Percentiles rank a stretch among this genome's conserved stretches.
These are phyloP conservation scores for Drosophila maculinotata DNA, from an alignment of 2,888 invertebrate species.

Conservation along the genomic window DNA sequence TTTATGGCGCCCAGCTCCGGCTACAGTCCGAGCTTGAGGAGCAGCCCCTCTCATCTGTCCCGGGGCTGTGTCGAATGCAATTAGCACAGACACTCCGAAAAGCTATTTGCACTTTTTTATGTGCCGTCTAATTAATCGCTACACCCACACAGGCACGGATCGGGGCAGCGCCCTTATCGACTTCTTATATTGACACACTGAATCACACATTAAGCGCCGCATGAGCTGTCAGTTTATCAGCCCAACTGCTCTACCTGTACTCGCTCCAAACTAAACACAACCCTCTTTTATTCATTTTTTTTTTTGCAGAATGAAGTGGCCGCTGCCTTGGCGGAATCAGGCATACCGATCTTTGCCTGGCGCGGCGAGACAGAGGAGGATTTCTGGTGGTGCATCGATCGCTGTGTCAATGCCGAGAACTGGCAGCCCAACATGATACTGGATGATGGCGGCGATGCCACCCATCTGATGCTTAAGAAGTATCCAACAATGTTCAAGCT, in stretches of 20 bases:
- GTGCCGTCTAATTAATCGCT: slow-evolving; percentile 49
- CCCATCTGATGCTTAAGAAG: slow-evolving; percentile 97
- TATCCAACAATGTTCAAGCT: slow-evolving; percentile 96
- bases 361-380: slow-evolving; percentile 98
- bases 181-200: slow-evolving; percentile 58
- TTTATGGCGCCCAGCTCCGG: slow-evolving; percentile 35
- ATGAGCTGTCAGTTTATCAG: slow-evolving; percentile 64
- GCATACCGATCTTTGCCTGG: slow-evolving; percentile 97
- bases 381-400: slow-evolving; percentile 99
- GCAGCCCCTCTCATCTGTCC: not conserved
- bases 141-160: slow-evolving; percentile 33
- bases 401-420: slow-evolving; percentile 94
- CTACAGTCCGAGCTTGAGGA: not conserved
- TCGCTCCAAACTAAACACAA: slow-evolving; percentile 3
- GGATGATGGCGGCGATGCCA: slow-evolving; percentile 98
- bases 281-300: not conserved
- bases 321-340: slow-evolving; percentile 96
- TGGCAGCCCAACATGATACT: slow-evolving; percentile 99
- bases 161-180: slow-evolving; percentile 51
- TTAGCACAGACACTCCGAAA: slow-evolving; percentile 42
- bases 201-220: slow-evolving; percentile 53
- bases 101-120: slow-evolving; percentile 47
- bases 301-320: slow-evolving; percentile 95
- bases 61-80: slow-evolving; percentile 38
- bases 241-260: slow-evolving; percentile 18